phyloP scores from a whole-genome alignment of 2,888 invertebrate species.

The Odontocerum albicorne region DNA sequence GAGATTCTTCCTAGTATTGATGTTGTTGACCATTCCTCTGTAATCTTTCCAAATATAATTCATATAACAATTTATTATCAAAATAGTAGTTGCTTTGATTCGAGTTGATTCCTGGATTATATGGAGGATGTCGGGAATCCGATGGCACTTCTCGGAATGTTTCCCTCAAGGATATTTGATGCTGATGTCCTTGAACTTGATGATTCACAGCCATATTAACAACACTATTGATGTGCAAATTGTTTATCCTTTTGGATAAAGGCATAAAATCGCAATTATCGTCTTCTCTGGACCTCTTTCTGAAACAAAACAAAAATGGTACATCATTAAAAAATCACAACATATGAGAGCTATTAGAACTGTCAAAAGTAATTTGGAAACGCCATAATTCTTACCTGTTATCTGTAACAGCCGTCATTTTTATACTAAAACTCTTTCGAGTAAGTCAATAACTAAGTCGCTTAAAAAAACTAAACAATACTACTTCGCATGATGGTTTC shows the following conservation, averaged over 20 bases:
- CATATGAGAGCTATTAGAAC: constrained; percentile 1
- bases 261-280: constrained; percentile 83
- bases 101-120: constrained; percentile 76
- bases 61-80: constrained; percentile 83
- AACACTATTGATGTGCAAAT: constrained; percentile 75
- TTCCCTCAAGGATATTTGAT: constrained; percentile 41
- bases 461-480: no score
- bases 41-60: constrained; percentile 79
- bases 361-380: constrained; percentile 9
- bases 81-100: constrained; percentile 84
- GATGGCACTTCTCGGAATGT: constrained; percentile 35
- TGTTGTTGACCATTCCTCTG: constrained; percentile 63
- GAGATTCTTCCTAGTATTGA: constrained; percentile 10
- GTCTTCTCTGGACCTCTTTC: constrained; percentile 77
- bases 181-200: constrained; percentile 21
- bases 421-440: neutral
- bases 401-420: constrained; percentile 25
- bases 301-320: constrained; percentile 49
- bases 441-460: no score
- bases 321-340: constrained; percentile 8
- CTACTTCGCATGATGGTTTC: no score
- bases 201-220: constrained; percentile 23
- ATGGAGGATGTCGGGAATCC: constrained; percentile 49
- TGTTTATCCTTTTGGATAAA: constrained; percentile 86
- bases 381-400: constrained; percentile 19